These are phyloP conservation scores for Nemoura dubitans DNA, from an alignment of 2,888 invertebrate genomes.

Conservation along the genomic window DNA sequence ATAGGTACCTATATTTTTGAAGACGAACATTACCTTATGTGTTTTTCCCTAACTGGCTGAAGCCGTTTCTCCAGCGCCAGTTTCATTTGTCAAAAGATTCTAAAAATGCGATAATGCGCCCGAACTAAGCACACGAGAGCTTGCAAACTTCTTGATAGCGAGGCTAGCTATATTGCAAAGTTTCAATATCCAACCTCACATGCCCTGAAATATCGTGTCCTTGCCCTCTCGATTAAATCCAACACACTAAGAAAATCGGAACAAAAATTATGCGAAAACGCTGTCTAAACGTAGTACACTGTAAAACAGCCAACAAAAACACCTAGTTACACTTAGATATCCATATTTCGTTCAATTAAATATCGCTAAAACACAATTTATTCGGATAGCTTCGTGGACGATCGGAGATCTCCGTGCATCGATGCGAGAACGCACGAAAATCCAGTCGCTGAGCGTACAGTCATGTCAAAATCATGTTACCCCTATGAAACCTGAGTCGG, in stretches of 20 bases:
- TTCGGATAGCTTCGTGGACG: not conserved
- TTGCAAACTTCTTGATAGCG: too few relatives aligned
- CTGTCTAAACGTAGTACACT: not conserved
- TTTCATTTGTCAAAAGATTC: too few relatives aligned
- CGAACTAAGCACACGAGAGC: too few relatives aligned
- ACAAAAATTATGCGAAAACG: not conserved
- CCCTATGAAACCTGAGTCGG: too few relatives aligned
- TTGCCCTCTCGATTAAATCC: not conserved
- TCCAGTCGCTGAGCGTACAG: not conserved
- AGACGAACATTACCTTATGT: too few relatives aligned
- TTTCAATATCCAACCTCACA: too few relatives aligned
- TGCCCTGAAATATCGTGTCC: not conserved
- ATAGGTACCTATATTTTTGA: too few relatives aligned
- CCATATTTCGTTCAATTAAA: not conserved
- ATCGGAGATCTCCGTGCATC: not conserved
- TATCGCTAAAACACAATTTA: not conserved
- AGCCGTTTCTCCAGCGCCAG: too few relatives aligned
- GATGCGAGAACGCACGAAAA: not conserved
- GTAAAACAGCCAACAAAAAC: not conserved
- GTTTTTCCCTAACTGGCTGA: too few relatives aligned
- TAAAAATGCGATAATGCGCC: too few relatives aligned
- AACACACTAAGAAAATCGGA: not conserved
- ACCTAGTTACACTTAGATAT: not conserved
- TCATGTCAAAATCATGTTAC: not conserved
- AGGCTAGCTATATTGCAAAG: too few relatives aligned